Base-by-base conservation (phyloP, 2,113 vertebrate genomes). In the Aptenodytes patagonicus region DNA sequence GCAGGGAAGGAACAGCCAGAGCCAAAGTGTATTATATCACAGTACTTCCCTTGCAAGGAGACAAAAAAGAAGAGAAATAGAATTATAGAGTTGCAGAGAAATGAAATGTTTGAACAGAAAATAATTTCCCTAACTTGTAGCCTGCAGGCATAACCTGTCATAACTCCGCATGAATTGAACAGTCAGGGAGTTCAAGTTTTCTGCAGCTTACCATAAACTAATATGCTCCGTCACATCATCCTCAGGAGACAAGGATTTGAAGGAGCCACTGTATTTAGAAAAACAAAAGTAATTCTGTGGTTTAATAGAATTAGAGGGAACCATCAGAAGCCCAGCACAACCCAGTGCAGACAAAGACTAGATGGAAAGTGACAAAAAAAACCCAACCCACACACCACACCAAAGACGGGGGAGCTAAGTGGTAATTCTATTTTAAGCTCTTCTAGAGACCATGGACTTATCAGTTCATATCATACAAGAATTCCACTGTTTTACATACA, bases 71-170 rank as follows among this genome's bases (percentile, higher is more conserved):
- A 80, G 36, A 94, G 49, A 88, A 94, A 90, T n/a, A 97, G 82
- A 97, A 93, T 96, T 95, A 96, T 17, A 89, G 88, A 97, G 82
- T 90, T 95, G 95, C 79, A 95, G 47, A 93, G 82, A 97, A 97
- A 97, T 96, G 95, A 98, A 97, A 96, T 97, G 97, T 97, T 97
- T 97, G 96, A 98, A 97, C 96, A 97, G 95, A 98, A 97, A 97
- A 97, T 97, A 96, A 97, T 97, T 97, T 97, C 96, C 96, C 95
- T 97, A 98, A 97, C 94, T 96, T 62, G 54, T 85, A 96, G 96
- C 97, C 96, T 97, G 70, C 18, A 95, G 97, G 95, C 95, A 96
- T 92, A 95, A 95, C 94, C 96, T 97, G 96, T 97, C 97, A 97
- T 70, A 97, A 94, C 92, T 95, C 96, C 89, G 91, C 94, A 87